Conservation (phyloP, 2,113 vertebrate species). For the Drymodes brunneopygia region DNA sequence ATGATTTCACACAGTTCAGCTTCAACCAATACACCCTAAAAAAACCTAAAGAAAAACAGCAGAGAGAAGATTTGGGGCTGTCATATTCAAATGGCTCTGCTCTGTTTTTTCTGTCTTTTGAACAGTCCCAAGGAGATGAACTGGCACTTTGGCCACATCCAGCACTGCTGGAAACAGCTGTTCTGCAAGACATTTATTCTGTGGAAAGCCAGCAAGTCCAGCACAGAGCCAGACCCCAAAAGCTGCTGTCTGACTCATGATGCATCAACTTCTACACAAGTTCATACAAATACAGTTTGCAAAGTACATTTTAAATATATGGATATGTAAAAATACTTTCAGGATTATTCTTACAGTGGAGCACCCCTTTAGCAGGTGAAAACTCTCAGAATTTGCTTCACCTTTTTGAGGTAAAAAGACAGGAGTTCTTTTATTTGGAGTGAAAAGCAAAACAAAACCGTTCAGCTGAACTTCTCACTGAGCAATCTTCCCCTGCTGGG, state of each 20-base stretch:
- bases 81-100: not conserved
- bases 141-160: not conserved
- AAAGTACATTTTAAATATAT: not conserved
- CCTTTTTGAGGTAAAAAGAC: not conserved
- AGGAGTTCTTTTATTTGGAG: not conserved
- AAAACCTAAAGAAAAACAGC: not conserved
- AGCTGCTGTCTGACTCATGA: not conserved
- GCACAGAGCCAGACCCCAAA: not conserved
- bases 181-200: not conserved
- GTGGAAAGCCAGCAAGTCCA: not conserved
- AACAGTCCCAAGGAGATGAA: not conserved
- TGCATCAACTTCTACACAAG: not conserved
- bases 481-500: not conserved
- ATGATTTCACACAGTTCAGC: not conserved
- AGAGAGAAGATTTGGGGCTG: not conserved
- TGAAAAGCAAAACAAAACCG: not conserved
- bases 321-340: not conserved
- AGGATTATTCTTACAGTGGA: not conserved
- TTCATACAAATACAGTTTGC: not conserved
- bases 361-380: not conserved
- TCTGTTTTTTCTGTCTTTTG: not conserved
- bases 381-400: not conserved
- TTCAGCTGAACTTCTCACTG: not conserved
- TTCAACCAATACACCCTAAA: not conserved
- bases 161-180: not conserved